Evolutionary conservation across 2,888 invertebrate species (phyloP).

Genomic region (Drosophila kambysellisi): DNA sequence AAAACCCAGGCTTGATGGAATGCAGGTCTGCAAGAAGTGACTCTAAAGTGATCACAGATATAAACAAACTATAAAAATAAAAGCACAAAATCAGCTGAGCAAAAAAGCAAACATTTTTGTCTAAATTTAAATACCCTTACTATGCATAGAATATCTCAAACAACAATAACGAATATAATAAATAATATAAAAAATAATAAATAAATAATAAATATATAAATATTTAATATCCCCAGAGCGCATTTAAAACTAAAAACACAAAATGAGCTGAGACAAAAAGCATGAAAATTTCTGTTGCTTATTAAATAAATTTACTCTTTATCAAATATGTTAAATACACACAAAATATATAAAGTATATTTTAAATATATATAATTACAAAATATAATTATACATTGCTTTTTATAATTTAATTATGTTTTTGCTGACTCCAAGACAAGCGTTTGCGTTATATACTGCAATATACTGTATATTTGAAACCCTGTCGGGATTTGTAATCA

Average conservation of each 20-base stretch:
- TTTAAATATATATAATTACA: not conserved
- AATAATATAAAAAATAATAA: too few relatives aligned
- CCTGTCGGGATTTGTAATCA: not conserved
- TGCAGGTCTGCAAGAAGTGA: too few relatives aligned
- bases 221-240: too few relatives aligned
- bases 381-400: fast-evolving
- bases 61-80: slow-evolving; percentile 27
- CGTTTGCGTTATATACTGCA: not conserved
- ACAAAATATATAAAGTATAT: not conserved
- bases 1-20: too few relatives aligned
- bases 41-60: too few relatives aligned
- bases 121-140: not conserved
- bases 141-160: not conserved
- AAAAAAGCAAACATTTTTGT: slow-evolving; percentile 12
- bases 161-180: not conserved
- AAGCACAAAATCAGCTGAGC: slow-evolving; percentile 3
- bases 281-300: not conserved
- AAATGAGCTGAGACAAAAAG: not conserved
- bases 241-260: too few relatives aligned
- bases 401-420: not conserved
- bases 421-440: not conserved
- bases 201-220: too few relatives aligned
- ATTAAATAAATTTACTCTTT: not conserved
- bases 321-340: not conserved
- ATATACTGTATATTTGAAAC: too few relatives aligned